Evolutionary conservation across 2,888 invertebrate genomes (phyloP).

Genomic region (Helleia helle): DNA sequence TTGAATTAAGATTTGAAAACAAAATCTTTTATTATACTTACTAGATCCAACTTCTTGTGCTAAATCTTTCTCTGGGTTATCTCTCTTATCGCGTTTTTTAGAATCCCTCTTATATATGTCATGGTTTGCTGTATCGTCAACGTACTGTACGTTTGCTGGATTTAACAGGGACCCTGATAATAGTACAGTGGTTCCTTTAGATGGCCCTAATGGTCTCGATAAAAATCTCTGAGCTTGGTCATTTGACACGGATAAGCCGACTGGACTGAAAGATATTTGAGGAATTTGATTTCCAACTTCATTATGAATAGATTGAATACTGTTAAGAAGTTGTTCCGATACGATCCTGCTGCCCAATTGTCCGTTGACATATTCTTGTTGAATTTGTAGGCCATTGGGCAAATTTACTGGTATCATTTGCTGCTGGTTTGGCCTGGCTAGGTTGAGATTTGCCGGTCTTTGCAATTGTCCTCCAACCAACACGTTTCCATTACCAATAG

Average conservation of each 20-base stretch:
- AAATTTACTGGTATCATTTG: constrained; percentile 62
- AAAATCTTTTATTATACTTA: no score
- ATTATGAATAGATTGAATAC: constrained; percentile 32
- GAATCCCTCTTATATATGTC: constrained; percentile 67
- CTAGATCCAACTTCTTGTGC: constrained; percentile 35
- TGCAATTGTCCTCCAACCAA: constrained; percentile 79
- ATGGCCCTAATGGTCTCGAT: constrained; percentile 35
- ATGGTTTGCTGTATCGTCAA: constrained; percentile 69
- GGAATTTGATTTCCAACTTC: constrained; percentile 26
- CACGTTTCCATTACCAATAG: constrained; percentile 68
- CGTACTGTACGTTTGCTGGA: constrained; percentile 76
- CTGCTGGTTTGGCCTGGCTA: constrained; percentile 54
- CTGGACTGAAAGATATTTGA: constrained; percentile 30
- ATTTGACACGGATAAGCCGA: constrained; percentile 26
- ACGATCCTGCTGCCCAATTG: constrained; percentile 75
- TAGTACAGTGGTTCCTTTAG: constrained; percentile 45
- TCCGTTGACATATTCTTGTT: constrained; percentile 76
- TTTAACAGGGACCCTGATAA: constrained; percentile 63
- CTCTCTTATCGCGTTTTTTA: constrained; percentile 58
- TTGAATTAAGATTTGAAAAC: no score
- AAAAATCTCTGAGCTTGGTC: constrained; percentile 30
- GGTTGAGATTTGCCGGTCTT: constrained; percentile 68
- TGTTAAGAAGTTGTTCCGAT: constrained; percentile 70
- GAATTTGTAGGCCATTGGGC: constrained; percentile 63
- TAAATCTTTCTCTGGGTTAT: constrained; percentile 62